A percentile compares a stretch with the other conserved stretches of the same genome.
Evolutionary conservation across 2,797 vertebrate species (phyloP).

Genomic region (Benthosema pterotum): DNA sequence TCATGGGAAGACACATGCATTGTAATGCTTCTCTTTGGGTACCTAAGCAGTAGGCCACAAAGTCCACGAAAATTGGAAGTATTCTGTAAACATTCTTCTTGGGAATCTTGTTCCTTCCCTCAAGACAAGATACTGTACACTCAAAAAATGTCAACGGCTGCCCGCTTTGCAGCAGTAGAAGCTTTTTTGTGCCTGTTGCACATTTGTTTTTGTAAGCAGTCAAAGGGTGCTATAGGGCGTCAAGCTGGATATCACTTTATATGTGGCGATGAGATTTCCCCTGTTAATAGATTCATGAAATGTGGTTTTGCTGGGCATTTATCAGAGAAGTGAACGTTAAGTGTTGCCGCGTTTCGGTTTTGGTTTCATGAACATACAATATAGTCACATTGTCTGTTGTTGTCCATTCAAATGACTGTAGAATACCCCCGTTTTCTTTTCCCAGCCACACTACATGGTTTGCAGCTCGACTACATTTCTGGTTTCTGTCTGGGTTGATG

Average conservation of each 20-base stretch:
- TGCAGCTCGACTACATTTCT: slow-evolving; percentile 44
- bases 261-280: slow-evolving; percentile 37
- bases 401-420: slow-evolving; percentile 28
- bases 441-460: slow-evolving; percentile 45
- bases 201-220: slow-evolving; percentile 53
- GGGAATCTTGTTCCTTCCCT: not conserved
- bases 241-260: slow-evolving; percentile 69
- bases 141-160: slow-evolving; percentile 19
- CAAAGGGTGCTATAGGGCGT: slow-evolving; percentile 53
- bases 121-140: slow-evolving; percentile 4
- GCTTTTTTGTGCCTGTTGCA: slow-evolving; percentile 55
- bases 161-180: not conserved
- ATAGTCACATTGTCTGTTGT: slow-evolving; percentile 49
- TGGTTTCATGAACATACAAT: slow-evolving; percentile 13
- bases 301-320: slow-evolving; percentile 50
- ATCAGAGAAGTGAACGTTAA: slow-evolving; percentile 53
- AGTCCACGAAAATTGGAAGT: slow-evolving; percentile 31
- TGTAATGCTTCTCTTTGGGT: slow-evolving; percentile 44
- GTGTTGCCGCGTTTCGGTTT: slow-evolving; percentile 30
- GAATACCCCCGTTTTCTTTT: slow-evolving; percentile 37
- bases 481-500: slow-evolving; percentile 37
- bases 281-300: slow-evolving; percentile 35
- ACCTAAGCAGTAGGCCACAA: slow-evolving; percentile 45
- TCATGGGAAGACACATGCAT: slow-evolving; percentile 51
- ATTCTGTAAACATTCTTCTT: slow-evolving; percentile 23